Conservation (phyloP, 2,113 vertebrate species). For the Caracal caracal region DNA sequence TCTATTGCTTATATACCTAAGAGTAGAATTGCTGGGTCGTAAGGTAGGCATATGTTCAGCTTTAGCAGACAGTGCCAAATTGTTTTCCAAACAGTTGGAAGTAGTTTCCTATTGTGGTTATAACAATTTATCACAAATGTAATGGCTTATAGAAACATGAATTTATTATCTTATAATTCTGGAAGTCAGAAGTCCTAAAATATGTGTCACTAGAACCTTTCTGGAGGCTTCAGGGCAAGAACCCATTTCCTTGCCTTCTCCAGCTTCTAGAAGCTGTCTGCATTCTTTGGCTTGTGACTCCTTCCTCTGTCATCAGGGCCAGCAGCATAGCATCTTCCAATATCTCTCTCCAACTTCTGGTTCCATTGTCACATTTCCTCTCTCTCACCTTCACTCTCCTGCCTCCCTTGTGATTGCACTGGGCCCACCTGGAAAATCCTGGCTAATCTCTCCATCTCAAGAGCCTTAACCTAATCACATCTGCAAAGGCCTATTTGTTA, state of each 20-base stretch:
- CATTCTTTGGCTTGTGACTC: neutral
- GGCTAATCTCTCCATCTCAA: neutral
- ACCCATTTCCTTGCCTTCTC: neutral
- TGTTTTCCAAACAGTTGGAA: slow-evolving; percentile 10
- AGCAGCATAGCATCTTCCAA: neutral
- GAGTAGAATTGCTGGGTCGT: neutral
- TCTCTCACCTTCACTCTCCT: neutral
- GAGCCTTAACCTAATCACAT: slow-evolving; percentile 2
- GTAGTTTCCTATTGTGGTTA: neutral
- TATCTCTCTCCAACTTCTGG: neutral
- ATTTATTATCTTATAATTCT: slow-evolving; percentile 42
- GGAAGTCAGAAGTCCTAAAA: neutral
- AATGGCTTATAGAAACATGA: neutral
- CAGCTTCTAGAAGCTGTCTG: neutral
- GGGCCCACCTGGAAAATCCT: slow-evolving; percentile 5
- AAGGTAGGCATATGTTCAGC: slow-evolving; percentile 22
- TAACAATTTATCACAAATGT: neutral
- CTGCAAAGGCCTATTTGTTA: neutral
- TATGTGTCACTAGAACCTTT: neutral
- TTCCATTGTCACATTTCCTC: neutral
- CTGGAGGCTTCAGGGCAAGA: neutral
- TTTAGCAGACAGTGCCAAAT: neutral
- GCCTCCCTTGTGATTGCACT: slow-evolving; percentile 1
- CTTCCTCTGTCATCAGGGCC: neutral
- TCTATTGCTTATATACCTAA: neutral